Percentiles rank a stretch among this genome's conserved stretches.
Evolutionary conservation across 1,140 invertebrate genomes (phyloP).

Genomic region (Dreissena rostriformis): DNA sequence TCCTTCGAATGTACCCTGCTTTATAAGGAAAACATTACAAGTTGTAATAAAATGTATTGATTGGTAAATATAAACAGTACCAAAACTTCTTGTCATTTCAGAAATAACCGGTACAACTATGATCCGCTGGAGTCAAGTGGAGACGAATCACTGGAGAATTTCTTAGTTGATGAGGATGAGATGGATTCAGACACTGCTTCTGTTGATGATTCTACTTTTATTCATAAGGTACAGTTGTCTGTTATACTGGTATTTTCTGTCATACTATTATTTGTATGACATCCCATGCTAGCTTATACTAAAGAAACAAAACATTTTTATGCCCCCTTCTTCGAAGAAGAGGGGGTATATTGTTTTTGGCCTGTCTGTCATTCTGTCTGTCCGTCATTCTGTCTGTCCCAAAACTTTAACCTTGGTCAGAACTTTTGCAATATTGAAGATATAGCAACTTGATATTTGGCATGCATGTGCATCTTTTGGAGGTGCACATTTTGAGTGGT

Average conservation of each 20-base stretch:
- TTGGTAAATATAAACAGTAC: not conserved
- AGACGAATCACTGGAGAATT: constrained; percentile 40
- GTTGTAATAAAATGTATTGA: not conserved
- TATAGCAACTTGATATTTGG: too few relatives aligned
- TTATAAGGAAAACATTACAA: not conserved
- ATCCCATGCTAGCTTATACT: too few relatives aligned
- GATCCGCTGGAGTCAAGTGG: constrained; percentile 43
- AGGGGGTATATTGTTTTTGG: not conserved
- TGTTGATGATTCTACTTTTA: not conserved
- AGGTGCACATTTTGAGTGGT: too few relatives aligned
- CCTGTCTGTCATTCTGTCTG: too few relatives aligned
- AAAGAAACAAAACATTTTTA: too few relatives aligned
- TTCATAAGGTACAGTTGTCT: not conserved
- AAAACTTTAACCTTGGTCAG: too few relatives aligned
- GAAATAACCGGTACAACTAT: constrained; percentile 44
- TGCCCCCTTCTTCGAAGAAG: too few relatives aligned
- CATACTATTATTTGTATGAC: too few relatives aligned
- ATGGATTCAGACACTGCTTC: not conserved
- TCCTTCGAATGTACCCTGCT: not conserved
- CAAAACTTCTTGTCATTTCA: not conserved
- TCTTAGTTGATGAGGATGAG: constrained; percentile 16
- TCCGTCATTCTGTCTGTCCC: too few relatives aligned
- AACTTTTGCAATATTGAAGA: too few relatives aligned
- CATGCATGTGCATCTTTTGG: too few relatives aligned
- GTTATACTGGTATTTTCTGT: not conserved